Conservation (phyloP, 2,888 invertebrate species). For the Amorpha juglandis region DNA sequence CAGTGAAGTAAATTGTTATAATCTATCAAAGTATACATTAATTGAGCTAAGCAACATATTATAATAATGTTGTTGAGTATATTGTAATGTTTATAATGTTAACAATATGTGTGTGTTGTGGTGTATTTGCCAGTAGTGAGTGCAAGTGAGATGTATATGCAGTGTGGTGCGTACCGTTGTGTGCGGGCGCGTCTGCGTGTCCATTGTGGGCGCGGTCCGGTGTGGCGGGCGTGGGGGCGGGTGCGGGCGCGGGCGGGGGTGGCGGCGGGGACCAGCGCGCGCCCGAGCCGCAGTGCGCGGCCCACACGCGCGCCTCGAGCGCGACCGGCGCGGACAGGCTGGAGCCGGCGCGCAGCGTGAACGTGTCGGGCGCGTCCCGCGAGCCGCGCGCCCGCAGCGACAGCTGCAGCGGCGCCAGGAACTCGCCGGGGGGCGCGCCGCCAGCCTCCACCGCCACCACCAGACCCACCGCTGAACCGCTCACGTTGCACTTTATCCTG, state of each 20-base stretch:
- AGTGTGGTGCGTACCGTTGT: slow-evolving; percentile 10
- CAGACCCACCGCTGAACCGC: slow-evolving; percentile 67
- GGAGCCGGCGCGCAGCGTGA: slow-evolving; percentile 61
- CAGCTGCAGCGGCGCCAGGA: slow-evolving; percentile 66
- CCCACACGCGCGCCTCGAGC: slow-evolving; percentile 52
- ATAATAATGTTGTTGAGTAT: no score
- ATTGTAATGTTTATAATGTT: no score
- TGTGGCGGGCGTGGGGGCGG: slow-evolving; percentile 29
- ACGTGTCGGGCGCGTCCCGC: slow-evolving; percentile 57
- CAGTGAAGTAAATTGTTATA: no score
- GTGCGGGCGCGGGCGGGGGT: slow-evolving; percentile 37
- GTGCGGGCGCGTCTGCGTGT: slow-evolving; percentile 30
- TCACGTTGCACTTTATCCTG: slow-evolving; percentile 65
- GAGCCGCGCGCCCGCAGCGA: slow-evolving; percentile 63
- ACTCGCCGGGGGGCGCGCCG: slow-evolving; percentile 60
- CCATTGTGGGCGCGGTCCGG: slow-evolving; percentile 41
- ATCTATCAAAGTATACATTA: no score
- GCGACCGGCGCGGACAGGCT: slow-evolving; percentile 46
- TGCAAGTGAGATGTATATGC: no score
- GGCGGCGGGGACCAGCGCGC: slow-evolving; percentile 39
- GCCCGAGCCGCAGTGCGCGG: slow-evolving; percentile 47
- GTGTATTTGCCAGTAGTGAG: no score
- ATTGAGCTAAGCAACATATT: no score
- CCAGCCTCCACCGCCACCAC: slow-evolving; percentile 73
- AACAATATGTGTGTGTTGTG: no score